Evolutionary conservation across 2,797 vertebrate genomes (phyloP).

Genomic region (Lutjanus argentimaculatus): DNA sequence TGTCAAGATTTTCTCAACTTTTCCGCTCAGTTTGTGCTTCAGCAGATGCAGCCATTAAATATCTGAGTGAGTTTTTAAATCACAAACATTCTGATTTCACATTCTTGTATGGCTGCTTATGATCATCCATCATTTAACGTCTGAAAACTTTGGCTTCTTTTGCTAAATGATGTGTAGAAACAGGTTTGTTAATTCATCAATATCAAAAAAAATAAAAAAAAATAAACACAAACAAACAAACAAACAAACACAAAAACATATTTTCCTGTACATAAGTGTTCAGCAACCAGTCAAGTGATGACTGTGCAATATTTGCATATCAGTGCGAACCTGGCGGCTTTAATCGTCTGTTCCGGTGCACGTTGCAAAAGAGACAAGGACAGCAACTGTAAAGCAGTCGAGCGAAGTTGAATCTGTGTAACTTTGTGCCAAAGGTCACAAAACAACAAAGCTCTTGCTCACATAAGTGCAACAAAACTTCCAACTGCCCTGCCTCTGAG

Average conservation of each 20-base stretch:
- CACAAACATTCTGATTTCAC: background rate
- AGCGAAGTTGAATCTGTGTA: background rate
- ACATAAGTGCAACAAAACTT: fast-evolving
- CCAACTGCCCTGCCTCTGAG: background rate
- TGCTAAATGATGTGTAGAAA: background rate
- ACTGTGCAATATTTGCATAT: background rate
- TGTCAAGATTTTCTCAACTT: no score
- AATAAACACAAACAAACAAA: no score
- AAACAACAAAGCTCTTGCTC: background rate
- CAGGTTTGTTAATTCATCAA: background rate
- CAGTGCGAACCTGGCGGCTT: background rate
- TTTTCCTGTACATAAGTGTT: background rate
- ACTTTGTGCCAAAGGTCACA: background rate
- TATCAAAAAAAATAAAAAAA: no score
- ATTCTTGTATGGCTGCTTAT: background rate
- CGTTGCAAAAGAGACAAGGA: background rate
- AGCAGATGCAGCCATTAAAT: background rate
- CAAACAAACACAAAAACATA: no score
- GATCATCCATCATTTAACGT: background rate
- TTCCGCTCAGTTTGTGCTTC: no score
- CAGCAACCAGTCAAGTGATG: background rate
- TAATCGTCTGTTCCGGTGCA: background rate
- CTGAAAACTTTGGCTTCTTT: background rate
- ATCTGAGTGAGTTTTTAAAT: background rate
- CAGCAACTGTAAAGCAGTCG: background rate